Evolutionary conservation across 1,140 invertebrate genomes (phyloP).

Genomic region (Pogonomyrmex californicus): DNA sequence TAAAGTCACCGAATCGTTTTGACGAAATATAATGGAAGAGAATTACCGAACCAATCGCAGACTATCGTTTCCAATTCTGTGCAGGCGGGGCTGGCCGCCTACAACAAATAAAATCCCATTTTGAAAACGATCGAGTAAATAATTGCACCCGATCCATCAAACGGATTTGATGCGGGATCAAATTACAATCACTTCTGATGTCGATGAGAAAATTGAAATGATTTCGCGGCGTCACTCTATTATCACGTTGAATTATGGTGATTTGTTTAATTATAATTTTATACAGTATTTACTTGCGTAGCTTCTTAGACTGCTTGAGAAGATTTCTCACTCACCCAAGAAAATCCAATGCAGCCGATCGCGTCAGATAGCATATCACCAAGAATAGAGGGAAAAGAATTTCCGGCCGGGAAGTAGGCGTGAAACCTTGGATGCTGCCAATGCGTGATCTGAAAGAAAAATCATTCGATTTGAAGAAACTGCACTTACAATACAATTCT

Average conservation of each 20-base stretch:
- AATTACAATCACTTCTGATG: background rate
- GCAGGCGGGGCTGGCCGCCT: conserved; percentile 98
- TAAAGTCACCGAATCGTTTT: background rate
- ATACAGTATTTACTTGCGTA: conserved; percentile 1
- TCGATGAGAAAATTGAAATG: conserved; percentile 3
- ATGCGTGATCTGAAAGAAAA: conserved; percentile 93
- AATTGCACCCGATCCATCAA: conserved; percentile 58
- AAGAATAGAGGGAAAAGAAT: conserved; percentile 98
- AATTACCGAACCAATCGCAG: conserved; percentile 98
- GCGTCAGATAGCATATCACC: conserved; percentile 99
- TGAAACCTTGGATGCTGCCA: conserved; percentile 99
- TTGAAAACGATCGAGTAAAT: conserved; percentile 49
- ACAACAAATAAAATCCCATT: conserved; percentile 80
- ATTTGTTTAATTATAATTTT: conserved; percentile 39
- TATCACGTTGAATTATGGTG: background rate
- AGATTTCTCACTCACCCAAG: conserved; percentile 92
- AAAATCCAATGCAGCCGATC: conserved; percentile 99
- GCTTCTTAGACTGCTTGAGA: conserved; percentile 1
- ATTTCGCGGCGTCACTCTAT: background rate
- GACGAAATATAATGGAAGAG: background rate
- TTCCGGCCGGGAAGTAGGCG: conserved; percentile 99
- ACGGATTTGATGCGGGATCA: background rate
- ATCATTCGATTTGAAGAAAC: background rate
- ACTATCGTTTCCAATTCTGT: conserved; percentile 99
- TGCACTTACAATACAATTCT: background rate